Percentiles rank a stretch among this genome's conserved stretches.
Conservation (phyloP, 2,113 vertebrate genomes). For the Opisthocomus hoazin region DNA sequence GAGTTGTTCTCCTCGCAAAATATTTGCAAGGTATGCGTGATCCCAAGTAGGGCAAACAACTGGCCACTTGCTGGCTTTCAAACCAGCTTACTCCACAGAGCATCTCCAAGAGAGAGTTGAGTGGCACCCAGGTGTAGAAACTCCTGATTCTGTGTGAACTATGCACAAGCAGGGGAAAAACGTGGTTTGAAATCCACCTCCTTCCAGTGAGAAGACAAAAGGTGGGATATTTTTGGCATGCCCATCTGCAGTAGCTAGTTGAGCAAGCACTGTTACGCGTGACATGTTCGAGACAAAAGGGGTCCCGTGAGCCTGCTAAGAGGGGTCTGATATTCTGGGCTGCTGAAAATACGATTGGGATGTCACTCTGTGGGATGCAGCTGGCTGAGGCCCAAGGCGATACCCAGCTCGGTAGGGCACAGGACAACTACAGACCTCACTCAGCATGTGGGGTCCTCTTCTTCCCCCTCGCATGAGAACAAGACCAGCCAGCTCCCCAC, state of each 20-base stretch:
- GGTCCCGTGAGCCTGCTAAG: neutral
- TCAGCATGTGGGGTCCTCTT: neutral
- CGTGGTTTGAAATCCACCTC: neutral
- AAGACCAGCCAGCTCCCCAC: neutral
- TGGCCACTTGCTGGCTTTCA: neutral
- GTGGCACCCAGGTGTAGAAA: neutral
- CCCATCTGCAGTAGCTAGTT: neutral
- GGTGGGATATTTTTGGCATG: neutral
- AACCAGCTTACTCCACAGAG: neutral
- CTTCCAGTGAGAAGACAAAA: neutral
- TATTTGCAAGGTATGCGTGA: neutral
- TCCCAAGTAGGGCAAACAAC: neutral
- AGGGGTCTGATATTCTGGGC: neutral
- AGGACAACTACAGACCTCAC: neutral
- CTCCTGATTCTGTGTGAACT: neutral
- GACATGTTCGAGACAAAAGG: neutral
- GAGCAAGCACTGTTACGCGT: neutral
- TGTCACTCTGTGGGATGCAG: neutral
- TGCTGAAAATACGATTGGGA: neutral
- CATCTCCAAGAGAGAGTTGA: neutral
- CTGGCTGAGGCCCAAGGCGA: neutral
- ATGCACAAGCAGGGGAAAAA: neutral
- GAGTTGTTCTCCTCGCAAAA: neutral
- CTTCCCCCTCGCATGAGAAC: neutral
- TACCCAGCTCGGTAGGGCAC: neutral